These are phyloP conservation scores for Ichneumoninae sp. DNA, from an alignment of 2,888 invertebrate species.

Conservation along the genomic window DNA sequence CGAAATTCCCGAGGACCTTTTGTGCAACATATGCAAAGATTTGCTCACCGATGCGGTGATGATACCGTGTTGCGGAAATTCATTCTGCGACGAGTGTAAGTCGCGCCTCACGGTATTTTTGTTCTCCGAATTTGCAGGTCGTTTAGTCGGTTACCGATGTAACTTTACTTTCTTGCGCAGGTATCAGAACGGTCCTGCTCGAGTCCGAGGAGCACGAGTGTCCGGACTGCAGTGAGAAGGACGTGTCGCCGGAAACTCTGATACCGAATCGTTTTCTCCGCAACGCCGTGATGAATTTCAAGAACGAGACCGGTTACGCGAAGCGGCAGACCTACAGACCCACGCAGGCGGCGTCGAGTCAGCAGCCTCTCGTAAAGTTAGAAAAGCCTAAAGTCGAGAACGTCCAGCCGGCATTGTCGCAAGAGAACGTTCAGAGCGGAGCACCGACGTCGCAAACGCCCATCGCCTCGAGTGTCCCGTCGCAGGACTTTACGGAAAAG, in stretches of 20 bases:
- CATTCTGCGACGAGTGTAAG: slow-evolving; percentile 99
- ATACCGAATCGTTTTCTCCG: slow-evolving; percentile 97
- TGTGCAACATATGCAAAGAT: slow-evolving; percentile 97
- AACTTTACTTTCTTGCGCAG: slow-evolving; percentile 83
- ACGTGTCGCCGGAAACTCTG: slow-evolving; percentile 95
- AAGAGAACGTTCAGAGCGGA: slow-evolving; percentile 42
- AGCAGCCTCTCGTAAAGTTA: slow-evolving; percentile 49
- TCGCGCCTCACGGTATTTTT: slow-evolving; percentile 62
- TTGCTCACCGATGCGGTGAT: slow-evolving; percentile 97
- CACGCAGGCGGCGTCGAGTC: slow-evolving; percentile 43
- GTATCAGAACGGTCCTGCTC: slow-evolving; percentile 93
- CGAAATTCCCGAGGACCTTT: slow-evolving; percentile 95
- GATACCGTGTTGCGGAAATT: slow-evolving; percentile 99
- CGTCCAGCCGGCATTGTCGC: not conserved
- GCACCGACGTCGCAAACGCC: slow-evolving; percentile 2
- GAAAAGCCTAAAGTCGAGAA: slow-evolving; percentile 62
- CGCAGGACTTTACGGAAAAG: slow-evolving; percentile 39
- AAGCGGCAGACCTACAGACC: slow-evolving; percentile 84
- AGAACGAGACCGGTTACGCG: slow-evolving; percentile 96
- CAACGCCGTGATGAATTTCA: slow-evolving; percentile 95
- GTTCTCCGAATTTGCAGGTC: not conserved
- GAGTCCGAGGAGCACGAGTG: slow-evolving; percentile 98
- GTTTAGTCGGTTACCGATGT: not conserved
- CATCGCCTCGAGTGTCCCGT: not conserved
- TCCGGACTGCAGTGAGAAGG: slow-evolving; percentile 96